Evolutionary conservation across 1,140 invertebrate species (phyloP), one percentile per base, ranked within the genome.

Genomic region (Oryzaephilus surinamensis): DNA sequence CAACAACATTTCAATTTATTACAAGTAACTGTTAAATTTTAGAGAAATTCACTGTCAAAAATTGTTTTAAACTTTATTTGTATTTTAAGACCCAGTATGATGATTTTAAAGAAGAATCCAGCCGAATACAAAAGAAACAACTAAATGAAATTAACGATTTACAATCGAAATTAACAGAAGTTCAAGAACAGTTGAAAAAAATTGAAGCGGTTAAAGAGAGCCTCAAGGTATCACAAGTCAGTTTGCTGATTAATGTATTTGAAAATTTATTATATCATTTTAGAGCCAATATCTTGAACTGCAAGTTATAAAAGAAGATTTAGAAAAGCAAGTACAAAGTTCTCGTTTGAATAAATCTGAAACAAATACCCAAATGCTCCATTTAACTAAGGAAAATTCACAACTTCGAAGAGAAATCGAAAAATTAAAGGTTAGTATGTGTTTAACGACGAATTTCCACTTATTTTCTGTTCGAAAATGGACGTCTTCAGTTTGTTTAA

Each of bases 1-100:
- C 45, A 68, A 26, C 64, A 63, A 26, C 63, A 66, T 39, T 67
- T 60, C 37, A 69, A 66, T 48, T 32, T 67, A 30, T 48, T 70
- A 23, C 57, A 69, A 46, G n/a, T n/a, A 52, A 51, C 48, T 12
- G n/a, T n/a, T n/a, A n/a, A n/a, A n/a, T n/a, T n/a, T n/a, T n/a
- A n/a, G n/a, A n/a, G n/a, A n/a, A n/a, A n/a, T n/a, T n/a, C n/a
- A n/a, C n/a, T n/a, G n/a, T n/a, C n/a, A 37, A 16, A 36, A 14
- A 16, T 12, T 39, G 18, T 52, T 51, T 6, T 33, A 55, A 46
- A 58, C 54, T 5, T 12, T n/a, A n/a, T n/a, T n/a, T n/a, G n/a
- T n/a, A n/a, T n/a, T n/a, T n/a, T n/a, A n/a, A n/a, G n/a, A 38
- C 36, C 8, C 43, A 58, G 46, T 45, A 57, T 47, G 58, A 61